Evolutionary conservation across 2,888 invertebrate genomes (phyloP).

Genomic region (Microchrysa polita): DNA sequence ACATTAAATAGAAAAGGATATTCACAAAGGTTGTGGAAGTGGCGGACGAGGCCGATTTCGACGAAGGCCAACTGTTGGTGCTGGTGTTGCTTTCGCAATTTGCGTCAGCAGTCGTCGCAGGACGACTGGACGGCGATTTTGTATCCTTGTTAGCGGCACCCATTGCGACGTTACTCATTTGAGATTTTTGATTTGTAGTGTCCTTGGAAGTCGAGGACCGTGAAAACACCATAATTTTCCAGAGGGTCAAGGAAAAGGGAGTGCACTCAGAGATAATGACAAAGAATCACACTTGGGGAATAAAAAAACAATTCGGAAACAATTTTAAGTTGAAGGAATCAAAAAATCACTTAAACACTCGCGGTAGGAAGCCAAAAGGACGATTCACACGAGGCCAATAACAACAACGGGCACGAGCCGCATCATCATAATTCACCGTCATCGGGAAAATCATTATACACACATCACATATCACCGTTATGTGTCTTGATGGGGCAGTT

Average conservation of each 20-base stretch:
- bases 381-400: conserved; percentile 13
- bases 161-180: conserved; percentile 38
- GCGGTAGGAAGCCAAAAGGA: background rate
- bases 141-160: conserved; percentile 18
- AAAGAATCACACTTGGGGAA: too few relatives aligned
- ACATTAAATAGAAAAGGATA: conserved; percentile 62
- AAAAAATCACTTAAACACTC: background rate
- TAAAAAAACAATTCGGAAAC: too few relatives aligned
- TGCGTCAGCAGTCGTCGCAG: background rate
- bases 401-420: conserved; percentile 10
- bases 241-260: too few relatives aligned
- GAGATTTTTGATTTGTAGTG: conserved; percentile 20
- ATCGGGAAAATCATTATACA: background rate
- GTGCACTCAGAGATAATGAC: too few relatives aligned
- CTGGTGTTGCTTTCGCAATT: conserved; percentile 20
- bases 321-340: conserved; percentile 2
- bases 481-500: too few relatives aligned
- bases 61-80: conserved; percentile 2
- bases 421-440: conserved; percentile 8
- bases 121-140: background rate
- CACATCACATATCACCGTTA: too few relatives aligned
- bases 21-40: conserved; percentile 58
- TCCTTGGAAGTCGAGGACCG: conserved; percentile 12
- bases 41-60: background rate
- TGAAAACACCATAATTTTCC: conserved; percentile 23